A percentile compares a stretch with the other conserved stretches of the same genome.
These are phyloP conservation scores for Synanceia verrucosa DNA, from an alignment of 2,797 vertebrate species.

Conservation along the genomic window DNA sequence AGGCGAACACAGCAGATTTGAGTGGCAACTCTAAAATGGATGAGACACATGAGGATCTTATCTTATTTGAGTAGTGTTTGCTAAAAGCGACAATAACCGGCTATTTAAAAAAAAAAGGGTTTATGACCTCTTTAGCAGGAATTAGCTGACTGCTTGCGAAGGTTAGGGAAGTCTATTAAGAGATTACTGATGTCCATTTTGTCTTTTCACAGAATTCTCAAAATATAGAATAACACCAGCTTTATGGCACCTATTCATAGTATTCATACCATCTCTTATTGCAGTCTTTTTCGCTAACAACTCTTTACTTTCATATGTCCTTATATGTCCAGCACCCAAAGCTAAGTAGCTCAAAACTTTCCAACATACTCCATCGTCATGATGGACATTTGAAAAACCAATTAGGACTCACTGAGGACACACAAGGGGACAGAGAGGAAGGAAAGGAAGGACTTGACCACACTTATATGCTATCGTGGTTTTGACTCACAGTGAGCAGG, in stretches of 20 bases:
- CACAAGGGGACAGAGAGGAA: neutral
- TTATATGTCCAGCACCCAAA: neutral
- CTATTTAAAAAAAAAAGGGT: neutral
- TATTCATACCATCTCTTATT: neutral
- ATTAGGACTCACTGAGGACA: constrained; percentile 6
- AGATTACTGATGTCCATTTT: neutral
- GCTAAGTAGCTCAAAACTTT: neutral
- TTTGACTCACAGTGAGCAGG: neutral
- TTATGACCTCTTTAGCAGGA: neutral
- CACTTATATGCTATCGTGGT: neutral
- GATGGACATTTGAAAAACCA: constrained; percentile 10
- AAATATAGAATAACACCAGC: neutral
- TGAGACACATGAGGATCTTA: no score
- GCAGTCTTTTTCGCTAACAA: neutral
- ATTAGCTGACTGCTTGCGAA: neutral
- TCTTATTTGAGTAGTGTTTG: neutral
- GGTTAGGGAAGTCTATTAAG: neutral
- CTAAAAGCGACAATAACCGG: neutral
- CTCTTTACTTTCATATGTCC: neutral
- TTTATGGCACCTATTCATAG: neutral
- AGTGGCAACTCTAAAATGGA: neutral
- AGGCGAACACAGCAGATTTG: neutral
- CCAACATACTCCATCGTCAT: neutral
- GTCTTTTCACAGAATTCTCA: neutral
- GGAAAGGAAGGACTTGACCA: constrained; percentile 7